Conservation (phyloP, 2,113 vertebrate species). For the Phalacrocorax brasilianus region DNA sequence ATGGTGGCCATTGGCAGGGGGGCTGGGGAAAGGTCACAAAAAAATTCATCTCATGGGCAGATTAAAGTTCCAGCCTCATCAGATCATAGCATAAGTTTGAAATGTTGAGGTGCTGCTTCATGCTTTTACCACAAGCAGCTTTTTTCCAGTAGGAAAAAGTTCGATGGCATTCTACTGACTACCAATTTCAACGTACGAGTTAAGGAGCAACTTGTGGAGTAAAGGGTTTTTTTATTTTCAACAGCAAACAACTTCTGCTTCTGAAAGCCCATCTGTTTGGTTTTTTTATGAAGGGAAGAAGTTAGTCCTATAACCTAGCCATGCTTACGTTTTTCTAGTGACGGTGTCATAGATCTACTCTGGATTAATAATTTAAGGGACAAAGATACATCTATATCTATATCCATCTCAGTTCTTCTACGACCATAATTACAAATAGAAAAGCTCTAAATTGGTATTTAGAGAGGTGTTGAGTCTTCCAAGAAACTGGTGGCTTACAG, state of each 20-base stretch:
- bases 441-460: not conserved
- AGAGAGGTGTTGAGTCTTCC: not conserved
- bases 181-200: not conserved
- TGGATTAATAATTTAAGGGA: not conserved
- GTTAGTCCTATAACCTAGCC: not conserved
- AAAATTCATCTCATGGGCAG: not conserved
- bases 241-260: not conserved
- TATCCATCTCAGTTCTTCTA: not conserved
- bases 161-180: not conserved
- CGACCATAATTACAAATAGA: not conserved
- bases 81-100: not conserved
- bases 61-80: not conserved
- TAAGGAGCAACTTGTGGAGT: not conserved
- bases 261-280: not conserved
- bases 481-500: not conserved
- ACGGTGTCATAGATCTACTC: not conserved
- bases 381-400: not conserved
- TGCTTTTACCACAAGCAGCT: not conserved
- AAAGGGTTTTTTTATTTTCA: not conserved
- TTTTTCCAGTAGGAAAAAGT: not conserved
- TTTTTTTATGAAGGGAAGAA: not conserved
- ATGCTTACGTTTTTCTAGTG: not conserved
- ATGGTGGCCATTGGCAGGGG: fast-evolving
- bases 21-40: not conserved
- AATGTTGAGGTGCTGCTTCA: not conserved